These are phyloP conservation scores for Fulmarus glacialis DNA, from an alignment of 2,113 vertebrate genomes.

Conservation along the genomic window DNA sequence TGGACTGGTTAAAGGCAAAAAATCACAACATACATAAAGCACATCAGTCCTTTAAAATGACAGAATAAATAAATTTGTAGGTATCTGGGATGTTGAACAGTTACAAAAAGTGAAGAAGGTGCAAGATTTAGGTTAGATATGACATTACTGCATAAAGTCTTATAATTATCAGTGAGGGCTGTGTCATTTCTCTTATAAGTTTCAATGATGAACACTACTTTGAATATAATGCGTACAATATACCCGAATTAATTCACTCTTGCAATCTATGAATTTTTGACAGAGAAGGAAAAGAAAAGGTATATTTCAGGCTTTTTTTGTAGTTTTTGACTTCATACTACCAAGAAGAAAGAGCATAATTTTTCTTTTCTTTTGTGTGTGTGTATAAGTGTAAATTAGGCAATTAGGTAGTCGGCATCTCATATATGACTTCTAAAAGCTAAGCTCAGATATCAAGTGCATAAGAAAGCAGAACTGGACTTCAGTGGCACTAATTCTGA, in stretches of 20 bases:
- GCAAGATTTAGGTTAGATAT: not conserved
- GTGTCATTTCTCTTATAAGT: not conserved
- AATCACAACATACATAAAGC: accelerated
- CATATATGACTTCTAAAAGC: not conserved
- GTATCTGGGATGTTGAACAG: not conserved
- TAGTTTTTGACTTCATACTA: not conserved
- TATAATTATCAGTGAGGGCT: not conserved
- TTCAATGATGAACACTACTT: not conserved
- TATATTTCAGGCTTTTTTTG: not conserved
- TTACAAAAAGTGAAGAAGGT: not conserved
- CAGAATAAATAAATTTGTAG: not conserved
- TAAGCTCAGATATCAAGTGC: not conserved
- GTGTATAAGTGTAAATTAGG: not conserved
- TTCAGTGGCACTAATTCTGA: not conserved
- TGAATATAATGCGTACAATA: not conserved
- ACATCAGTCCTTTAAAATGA: not conserved
- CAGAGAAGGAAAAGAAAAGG: not conserved
- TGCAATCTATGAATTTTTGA: not conserved
- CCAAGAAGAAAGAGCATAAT: not conserved
- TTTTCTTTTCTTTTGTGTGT: not conserved
- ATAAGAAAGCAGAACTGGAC: not conserved
- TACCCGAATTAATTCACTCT: not conserved
- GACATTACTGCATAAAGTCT: not conserved
- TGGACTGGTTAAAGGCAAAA: not conserved
- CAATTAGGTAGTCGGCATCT: not conserved